phyloP scores from a whole-genome alignment of 2,888 invertebrate genomes.

The Creontiades dilutus region DNA sequence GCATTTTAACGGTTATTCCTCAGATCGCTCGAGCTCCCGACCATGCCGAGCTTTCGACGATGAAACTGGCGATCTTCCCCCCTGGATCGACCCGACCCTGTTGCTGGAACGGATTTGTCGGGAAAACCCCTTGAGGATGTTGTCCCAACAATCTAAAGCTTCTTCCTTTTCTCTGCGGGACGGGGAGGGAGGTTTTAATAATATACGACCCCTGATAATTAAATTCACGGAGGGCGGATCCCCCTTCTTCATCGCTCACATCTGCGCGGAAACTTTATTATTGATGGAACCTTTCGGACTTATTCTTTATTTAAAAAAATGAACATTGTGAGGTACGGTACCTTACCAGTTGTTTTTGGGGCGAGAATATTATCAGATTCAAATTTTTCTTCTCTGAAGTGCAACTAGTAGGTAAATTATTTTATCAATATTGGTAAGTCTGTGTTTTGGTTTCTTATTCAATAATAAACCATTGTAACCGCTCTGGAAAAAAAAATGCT shows the following conservation, averaged over 20 bases:
- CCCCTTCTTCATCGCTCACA: constrained; percentile 3
- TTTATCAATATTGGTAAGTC: no score
- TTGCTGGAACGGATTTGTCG: background rate
- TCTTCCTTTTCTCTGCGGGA: background rate
- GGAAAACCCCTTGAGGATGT: background rate
- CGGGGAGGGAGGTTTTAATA: constrained; percentile 14
- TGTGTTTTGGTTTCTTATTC: no score
- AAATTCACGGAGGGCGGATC: background rate
- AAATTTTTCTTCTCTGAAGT: no score
- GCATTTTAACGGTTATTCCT: no score
- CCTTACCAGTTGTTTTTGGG: no score
- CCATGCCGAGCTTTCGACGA: background rate
- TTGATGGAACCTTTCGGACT: background rate
- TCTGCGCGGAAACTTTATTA: constrained; percentile 12
- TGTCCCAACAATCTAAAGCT: constrained; percentile 23
- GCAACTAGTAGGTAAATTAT: no score
- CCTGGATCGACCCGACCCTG: background rate
- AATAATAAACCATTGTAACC: no score
- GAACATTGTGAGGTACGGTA: no score
- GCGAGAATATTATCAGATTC: no score
- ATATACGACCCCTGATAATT: constrained; percentile 22
- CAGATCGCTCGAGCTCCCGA: background rate
- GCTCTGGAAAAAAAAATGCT: no score
- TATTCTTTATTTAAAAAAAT: no score
- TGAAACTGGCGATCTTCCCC: constrained; percentile 8